Percentiles rank a stretch among this genome's conserved stretches.
These are phyloP conservation scores for Pseudococcus viburni DNA, from an alignment of 2,888 invertebrate genomes.

Conservation along the genomic window DNA sequence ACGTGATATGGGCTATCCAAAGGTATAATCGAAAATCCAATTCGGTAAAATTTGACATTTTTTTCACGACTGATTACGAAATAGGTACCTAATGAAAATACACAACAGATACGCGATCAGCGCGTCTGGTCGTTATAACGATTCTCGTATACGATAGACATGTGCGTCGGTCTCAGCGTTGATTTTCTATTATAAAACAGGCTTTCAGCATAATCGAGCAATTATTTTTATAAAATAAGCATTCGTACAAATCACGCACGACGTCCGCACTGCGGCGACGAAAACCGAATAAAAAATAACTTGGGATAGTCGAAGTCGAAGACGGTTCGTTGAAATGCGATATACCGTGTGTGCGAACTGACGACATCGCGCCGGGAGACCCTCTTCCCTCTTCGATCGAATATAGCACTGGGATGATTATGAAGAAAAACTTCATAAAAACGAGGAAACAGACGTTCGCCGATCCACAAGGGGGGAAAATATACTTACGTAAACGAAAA, in stretches of 20 bases:
- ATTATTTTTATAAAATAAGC: constrained; percentile 45
- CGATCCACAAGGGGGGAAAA: constrained; percentile 17
- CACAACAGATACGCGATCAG: too few species aligned
- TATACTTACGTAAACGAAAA: constrained; percentile 35
- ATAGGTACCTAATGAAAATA: too few species aligned
- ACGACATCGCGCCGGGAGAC: constrained; percentile 17
- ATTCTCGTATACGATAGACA: not conserved
- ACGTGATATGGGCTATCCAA: too few species aligned
- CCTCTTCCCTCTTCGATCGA: not conserved
- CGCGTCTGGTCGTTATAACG: not conserved
- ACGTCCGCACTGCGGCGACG: not conserved
- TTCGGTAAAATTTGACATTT: too few species aligned
- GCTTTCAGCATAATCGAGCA: constrained; percentile 38
- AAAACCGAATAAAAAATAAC: constrained; percentile 42
- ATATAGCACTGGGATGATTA: constrained; percentile 47
- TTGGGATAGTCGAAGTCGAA: constrained; percentile 2
- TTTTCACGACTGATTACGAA: too few species aligned
- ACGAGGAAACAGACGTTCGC: not conserved
- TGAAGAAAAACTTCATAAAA: constrained; percentile 61
- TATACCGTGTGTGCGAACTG: constrained; percentile 4
- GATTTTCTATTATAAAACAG: constrained; percentile 7
- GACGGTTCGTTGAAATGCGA: constrained; percentile 1
- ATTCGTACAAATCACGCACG: constrained; percentile 37
- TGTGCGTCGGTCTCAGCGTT: not conserved
- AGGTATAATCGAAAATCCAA: too few species aligned